phyloP scores from a whole-genome alignment of 2,888 invertebrate species.

The Andrena haemorrhoa region DNA sequence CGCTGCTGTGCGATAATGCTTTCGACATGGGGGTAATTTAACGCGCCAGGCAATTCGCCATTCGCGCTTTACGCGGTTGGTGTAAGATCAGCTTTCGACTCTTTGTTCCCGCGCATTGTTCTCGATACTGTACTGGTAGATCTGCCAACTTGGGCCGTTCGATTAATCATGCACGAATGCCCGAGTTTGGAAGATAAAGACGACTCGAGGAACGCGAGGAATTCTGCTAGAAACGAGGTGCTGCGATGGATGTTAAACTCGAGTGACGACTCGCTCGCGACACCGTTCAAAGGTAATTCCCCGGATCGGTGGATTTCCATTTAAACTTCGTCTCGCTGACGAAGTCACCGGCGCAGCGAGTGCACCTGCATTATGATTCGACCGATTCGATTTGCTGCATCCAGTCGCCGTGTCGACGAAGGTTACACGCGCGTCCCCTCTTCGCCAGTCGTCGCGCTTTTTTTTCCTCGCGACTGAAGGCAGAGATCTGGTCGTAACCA shows the following conservation, averaged over 20 bases:
- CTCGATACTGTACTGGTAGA: neutral
- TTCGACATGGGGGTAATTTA: constrained; percentile 29
- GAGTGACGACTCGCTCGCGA: constrained; percentile 2
- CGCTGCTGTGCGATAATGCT: constrained; percentile 22
- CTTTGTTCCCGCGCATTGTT: constrained; percentile 47
- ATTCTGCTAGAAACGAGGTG: neutral
- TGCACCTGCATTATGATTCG: constrained; percentile 59
- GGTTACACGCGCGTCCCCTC: constrained; percentile 8
- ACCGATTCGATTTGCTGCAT: constrained; percentile 36
- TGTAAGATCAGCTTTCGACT: neutral
- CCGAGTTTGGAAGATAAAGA: constrained; percentile 38
- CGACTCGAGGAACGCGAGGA: constrained; percentile 28
- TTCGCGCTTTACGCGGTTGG: neutral
- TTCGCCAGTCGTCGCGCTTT: neutral
- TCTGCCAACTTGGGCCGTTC: constrained; percentile 22
- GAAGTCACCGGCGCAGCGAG: constrained; percentile 31
- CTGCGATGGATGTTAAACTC: neutral
- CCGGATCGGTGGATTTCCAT: constrained; percentile 10
- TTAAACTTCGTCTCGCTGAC: constrained; percentile 3
- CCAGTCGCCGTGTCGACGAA: constrained; percentile 32
- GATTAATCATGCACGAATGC: constrained; percentile 41
- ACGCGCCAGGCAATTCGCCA: constrained; percentile 13
- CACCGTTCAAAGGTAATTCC: neutral
- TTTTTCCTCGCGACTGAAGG: neutral
- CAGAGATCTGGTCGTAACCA: no score